Conservation (phyloP, 1,140 invertebrate species). For the Scaptomyza montana region DNA sequence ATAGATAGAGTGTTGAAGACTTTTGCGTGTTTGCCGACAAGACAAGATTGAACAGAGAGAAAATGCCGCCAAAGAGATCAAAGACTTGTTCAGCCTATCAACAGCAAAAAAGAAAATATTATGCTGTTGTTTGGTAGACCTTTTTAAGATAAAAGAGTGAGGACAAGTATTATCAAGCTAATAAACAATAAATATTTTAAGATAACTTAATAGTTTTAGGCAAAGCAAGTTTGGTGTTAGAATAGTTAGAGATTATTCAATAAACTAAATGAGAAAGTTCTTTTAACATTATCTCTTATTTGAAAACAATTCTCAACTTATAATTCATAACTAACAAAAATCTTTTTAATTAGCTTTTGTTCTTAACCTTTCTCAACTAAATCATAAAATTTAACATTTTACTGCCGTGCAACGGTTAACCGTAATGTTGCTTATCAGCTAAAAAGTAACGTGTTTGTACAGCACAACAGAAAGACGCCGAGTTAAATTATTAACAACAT, state of each 20-base stretch:
- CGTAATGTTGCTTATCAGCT: slow-evolving; percentile 24
- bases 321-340: neutral
- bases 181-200: no score
- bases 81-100: neutral
- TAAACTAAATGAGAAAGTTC: neutral
- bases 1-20: slow-evolving; percentile 5
- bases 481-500: slow-evolving; percentile 68
- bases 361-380: neutral
- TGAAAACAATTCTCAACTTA: neutral
- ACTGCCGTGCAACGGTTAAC: neutral
- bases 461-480: slow-evolving; percentile 19
- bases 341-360: neutral
- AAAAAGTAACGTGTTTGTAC: slow-evolving; percentile 7
- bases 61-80: slow-evolving; percentile 2
- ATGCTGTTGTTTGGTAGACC: neutral
- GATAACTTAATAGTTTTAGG: neutral
- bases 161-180: neutral
- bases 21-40: slow-evolving; percentile 22
- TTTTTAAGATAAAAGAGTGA: neutral
- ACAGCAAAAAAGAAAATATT: slow-evolving; percentile 17
- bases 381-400: slow-evolving; percentile 1
- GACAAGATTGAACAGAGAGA: slow-evolving; percentile 2
- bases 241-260: no score
- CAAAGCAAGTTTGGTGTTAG: neutral
- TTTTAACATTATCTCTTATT: no score